Percentiles rank a stretch among this genome's conserved stretches.
These are phyloP conservation scores for Oreohelix idahoensis DNA, from an alignment of 1,140 invertebrate species.

Conservation along the genomic window DNA sequence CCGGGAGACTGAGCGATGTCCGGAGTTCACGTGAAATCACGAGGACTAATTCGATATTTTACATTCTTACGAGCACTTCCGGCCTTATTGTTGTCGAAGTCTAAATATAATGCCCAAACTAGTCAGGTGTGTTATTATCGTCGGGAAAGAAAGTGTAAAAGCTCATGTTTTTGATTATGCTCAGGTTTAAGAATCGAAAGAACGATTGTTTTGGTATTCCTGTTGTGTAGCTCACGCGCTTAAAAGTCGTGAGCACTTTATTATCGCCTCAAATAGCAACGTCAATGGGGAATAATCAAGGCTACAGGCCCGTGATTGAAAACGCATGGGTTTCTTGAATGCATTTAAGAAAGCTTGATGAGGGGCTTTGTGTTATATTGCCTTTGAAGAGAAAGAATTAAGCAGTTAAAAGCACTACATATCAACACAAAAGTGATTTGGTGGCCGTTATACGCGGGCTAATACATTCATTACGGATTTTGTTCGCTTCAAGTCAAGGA, in stretches of 20 bases:
- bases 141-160: neutral
- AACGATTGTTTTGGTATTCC: neutral
- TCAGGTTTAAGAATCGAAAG: neutral
- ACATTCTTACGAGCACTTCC: slow-evolving; percentile 1
- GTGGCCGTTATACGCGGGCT: neutral
- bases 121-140: neutral
- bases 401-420: neutral
- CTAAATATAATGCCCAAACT: neutral
- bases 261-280: neutral
- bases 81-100: neutral
- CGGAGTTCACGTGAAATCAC: slow-evolving; percentile 10
- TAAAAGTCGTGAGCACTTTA: slow-evolving; percentile 2
- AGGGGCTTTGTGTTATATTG: neutral
- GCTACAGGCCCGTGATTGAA: neutral
- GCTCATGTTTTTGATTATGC: neutral
- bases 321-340: neutral
- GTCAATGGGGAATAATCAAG: neutral
- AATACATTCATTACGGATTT: neutral
- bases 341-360: slow-evolving; percentile 5
- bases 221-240: neutral
- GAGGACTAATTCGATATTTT: slow-evolving; percentile 14
- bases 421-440: slow-evolving; percentile 9
- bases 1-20: slow-evolving; percentile 9
- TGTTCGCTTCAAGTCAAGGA: neutral
- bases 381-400: slow-evolving; percentile 6